Conservation (phyloP, 2,888 invertebrate species). For the Uropetala carovei region DNA sequence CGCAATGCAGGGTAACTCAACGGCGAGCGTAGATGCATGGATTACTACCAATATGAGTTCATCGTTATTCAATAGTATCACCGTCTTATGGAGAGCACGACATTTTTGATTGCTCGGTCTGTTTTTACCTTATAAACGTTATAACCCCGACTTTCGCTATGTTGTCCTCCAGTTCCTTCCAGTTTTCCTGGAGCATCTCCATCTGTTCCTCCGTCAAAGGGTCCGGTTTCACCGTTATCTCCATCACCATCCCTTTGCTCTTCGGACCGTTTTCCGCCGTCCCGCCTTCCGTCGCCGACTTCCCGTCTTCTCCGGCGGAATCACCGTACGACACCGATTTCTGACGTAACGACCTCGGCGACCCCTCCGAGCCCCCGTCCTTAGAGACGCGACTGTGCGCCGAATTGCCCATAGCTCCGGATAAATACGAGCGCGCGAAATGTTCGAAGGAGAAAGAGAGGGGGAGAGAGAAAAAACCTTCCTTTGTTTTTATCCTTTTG, state of each 20-base stretch:
- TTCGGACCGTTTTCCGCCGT: background rate
- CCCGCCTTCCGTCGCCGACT: background rate
- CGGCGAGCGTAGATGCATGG: too few species aligned
- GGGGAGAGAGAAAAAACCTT: background rate
- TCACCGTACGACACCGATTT: background rate
- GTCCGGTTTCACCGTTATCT: constrained; percentile 48
- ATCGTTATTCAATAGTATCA: too few species aligned
- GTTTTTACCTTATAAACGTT: constrained; percentile 74
- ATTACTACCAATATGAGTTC: too few species aligned
- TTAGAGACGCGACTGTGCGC: constrained; percentile 36
- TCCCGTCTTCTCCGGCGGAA: background rate
- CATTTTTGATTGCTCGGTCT: background rate
- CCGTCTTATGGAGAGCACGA: too few species aligned
- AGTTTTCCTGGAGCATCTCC: constrained; percentile 73
- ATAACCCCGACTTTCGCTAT: constrained; percentile 75
- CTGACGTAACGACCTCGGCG: background rate
- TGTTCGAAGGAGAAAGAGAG: background rate
- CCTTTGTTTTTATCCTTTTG: too few species aligned
- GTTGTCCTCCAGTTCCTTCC: constrained; percentile 74
- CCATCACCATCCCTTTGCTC: constrained; percentile 13
- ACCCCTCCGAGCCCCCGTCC: background rate
- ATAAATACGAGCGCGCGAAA: background rate
- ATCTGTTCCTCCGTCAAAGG: constrained; percentile 73
- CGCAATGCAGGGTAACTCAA: too few species aligned
- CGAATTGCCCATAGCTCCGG: constrained; percentile 37